These are phyloP conservation scores for Tenthredo notha DNA, from an alignment of 2,888 invertebrate genomes.

Conservation along the genomic window DNA sequence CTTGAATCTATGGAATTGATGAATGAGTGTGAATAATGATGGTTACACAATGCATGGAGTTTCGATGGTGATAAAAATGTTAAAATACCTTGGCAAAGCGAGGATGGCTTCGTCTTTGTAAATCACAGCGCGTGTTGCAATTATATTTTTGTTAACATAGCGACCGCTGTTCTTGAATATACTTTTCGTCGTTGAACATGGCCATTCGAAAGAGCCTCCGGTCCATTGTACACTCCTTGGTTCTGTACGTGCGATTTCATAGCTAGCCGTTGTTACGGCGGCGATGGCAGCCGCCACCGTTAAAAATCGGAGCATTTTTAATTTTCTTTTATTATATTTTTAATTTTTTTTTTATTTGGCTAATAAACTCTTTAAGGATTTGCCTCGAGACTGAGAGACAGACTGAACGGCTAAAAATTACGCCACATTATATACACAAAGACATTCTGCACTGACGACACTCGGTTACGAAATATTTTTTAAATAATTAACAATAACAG, in stretches of 20 bases:
- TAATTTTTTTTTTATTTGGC: constrained; percentile 3
- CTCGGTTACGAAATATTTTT: constrained; percentile 37
- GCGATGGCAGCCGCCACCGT: constrained; percentile 58
- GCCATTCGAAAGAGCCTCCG: constrained; percentile 80
- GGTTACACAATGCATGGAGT: no score
- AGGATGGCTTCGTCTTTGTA: constrained; percentile 81
- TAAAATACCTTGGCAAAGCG: constrained; percentile 79
- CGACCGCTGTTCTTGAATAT: constrained; percentile 81
- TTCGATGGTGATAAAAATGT: background rate
- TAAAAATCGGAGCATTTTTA: constrained; percentile 59
- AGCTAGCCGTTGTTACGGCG: constrained; percentile 61
- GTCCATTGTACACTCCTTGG: constrained; percentile 74
- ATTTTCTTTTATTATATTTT: constrained; percentile 48
- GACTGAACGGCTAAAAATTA: constrained; percentile 56
- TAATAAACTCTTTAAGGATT: background rate
- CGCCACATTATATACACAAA: constrained; percentile 60
- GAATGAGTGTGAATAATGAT: constrained; percentile 54
- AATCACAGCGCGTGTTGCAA: constrained; percentile 83
- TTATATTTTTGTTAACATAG: constrained; percentile 82
- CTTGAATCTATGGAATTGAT: constrained; percentile 77
- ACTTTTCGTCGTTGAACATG: constrained; percentile 81
- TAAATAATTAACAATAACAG: constrained; percentile 38
- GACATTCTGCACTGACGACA: constrained; percentile 48
- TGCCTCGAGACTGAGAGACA: constrained; percentile 50
- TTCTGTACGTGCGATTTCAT: constrained; percentile 67